These are phyloP conservation scores for Catharus ustulatus DNA, from an alignment of 2,797 vertebrate species.

Conservation along the genomic window DNA sequence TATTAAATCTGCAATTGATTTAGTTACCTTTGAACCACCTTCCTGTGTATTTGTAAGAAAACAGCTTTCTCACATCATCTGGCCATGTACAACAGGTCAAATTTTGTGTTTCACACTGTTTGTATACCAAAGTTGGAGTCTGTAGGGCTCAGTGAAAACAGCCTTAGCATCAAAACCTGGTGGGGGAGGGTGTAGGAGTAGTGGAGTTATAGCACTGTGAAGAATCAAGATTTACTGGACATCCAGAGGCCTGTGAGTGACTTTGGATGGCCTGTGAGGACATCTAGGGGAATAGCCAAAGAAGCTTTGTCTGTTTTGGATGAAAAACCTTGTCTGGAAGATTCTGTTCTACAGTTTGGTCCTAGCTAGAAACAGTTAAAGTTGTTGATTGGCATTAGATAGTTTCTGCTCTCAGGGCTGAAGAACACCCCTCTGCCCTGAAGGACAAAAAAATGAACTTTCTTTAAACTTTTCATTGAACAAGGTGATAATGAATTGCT, in stretches of 20 bases:
- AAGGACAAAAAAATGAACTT: neutral
- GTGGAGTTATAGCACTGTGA: neutral
- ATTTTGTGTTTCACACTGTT: neutral
- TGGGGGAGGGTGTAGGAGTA: neutral
- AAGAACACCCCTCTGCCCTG: neutral
- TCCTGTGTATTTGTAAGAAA: neutral
- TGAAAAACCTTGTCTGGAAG: neutral
- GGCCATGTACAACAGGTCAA: neutral
- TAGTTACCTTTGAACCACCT: neutral
- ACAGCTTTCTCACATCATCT: neutral
- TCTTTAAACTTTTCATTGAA: neutral
- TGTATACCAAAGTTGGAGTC: neutral
- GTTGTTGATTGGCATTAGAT: neutral
- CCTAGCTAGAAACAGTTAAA: neutral
- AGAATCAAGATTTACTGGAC: neutral
- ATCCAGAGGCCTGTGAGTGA: neutral
- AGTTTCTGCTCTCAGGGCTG: neutral
- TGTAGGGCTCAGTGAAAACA: neutral
- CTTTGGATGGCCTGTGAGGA: slow-evolving; percentile 45
- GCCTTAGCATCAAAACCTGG: neutral
- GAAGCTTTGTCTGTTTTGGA: neutral
- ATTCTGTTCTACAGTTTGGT: neutral
- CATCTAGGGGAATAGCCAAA: slow-evolving; percentile 51
- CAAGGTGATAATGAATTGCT: neutral
- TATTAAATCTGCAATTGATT: neutral